Evolutionary conservation across 2,113 vertebrate genomes (phyloP).

Genomic region (Corythaeola cristata): DNA sequence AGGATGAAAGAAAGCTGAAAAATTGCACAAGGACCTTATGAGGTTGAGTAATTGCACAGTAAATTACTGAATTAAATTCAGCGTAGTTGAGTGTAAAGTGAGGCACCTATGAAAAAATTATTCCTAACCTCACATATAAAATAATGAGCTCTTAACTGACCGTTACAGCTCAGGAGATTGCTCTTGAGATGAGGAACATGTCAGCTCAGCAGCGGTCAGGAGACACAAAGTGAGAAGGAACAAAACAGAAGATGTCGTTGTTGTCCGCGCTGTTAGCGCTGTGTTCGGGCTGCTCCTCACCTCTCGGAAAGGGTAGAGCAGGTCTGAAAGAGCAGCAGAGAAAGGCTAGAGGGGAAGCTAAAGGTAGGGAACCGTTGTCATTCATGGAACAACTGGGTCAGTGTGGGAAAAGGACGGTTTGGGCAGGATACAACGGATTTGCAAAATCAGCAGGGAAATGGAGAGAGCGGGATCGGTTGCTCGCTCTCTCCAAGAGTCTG

Average conservation of each 20-base stretch:
- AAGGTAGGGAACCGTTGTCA: neutral
- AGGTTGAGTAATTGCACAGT: neutral
- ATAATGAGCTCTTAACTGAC: conserved; percentile 13
- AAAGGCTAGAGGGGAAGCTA: neutral
- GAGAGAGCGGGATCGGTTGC: neutral
- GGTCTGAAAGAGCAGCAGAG: neutral
- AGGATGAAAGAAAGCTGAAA: neutral
- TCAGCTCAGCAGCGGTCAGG: neutral
- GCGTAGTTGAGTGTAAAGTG: neutral
- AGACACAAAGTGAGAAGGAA: conserved; percentile 18
- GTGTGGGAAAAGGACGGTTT: neutral
- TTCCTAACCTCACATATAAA: neutral
- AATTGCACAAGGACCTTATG: neutral
- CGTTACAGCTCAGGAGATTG: conserved; percentile 11
- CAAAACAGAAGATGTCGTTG: neutral
- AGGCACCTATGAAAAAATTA: neutral
- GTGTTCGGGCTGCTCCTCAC: neutral
- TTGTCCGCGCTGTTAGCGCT: neutral
- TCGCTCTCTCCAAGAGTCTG: neutral
- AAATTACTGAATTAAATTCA: neutral
- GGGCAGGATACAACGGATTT: neutral
- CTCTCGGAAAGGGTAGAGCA: neutral
- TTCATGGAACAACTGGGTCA: neutral
- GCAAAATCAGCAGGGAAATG: neutral
- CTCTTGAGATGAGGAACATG: conserved; percentile 16